Evolutionary conservation across 1,140 invertebrate species (phyloP), one percentile per base, ranked within the genome.

Genomic region (Aphelenchoides avenae): DNA sequence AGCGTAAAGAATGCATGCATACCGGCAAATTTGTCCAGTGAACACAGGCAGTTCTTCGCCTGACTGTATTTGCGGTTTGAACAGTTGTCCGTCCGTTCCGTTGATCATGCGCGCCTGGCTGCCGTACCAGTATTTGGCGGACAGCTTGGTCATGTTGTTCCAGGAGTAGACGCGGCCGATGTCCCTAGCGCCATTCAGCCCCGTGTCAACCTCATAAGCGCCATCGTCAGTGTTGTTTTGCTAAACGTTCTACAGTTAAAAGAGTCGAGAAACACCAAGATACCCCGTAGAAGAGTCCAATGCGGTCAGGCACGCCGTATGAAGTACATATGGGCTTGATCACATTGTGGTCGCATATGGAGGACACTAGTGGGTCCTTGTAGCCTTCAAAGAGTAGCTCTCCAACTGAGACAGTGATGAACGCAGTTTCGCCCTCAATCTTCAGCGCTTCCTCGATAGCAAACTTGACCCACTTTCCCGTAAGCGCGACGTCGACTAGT

Each of bases 241-340:
- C 55, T 70, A 42, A n/a, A 69, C 52, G 47, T n/a, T 61, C 18
- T 59, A 52, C 22, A 51, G n/a, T 60, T 13, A 36, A 5, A 62
- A 52, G 44, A 40, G 44, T 18, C 13, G n/a, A 49, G 13, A 2
- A 63, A 31, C 24, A 22, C n/a, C n/a, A 39, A 64, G 36, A 33
- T 36, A 71, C 70, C 29, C 61, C 55, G 54, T 75, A 75, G 40
- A 77, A 77, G 36, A 75, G 57, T 31, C 73, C 73, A 42, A 75
- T 66, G 34, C 56, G 52, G 20, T 62, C 49, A n/a, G 71, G 73
- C 33, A 75, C 61, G 27, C 40, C 48, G 24, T 51, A 39, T n/a
- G 47, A 33, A 15, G 55, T 40, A 52, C 72, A 75, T 7, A 74
- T 27, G 7, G 52, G 20, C 9, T 11, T 11, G 20, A 75, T n/a